phyloP scores from a whole-genome alignment of 2,797 vertebrate species.

The Yasuhikotakia modesta region DNA sequence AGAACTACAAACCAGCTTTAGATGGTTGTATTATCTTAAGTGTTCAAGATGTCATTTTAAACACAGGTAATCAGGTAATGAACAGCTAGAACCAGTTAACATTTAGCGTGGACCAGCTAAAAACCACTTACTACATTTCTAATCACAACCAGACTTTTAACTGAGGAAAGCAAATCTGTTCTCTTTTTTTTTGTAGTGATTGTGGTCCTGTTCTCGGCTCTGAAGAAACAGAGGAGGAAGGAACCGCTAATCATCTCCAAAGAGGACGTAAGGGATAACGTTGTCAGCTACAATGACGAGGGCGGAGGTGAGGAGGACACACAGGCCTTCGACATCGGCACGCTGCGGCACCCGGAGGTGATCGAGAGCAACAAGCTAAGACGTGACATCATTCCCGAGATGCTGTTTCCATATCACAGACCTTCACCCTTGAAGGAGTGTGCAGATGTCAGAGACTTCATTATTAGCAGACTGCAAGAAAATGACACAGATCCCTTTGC shows the following conservation, averaged over 20 bases:
- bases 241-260: slow-evolving; percentile 87
- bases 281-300: slow-evolving; percentile 88
- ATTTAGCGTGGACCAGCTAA: background rate
- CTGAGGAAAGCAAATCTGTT: background rate
- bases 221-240: slow-evolving; percentile 84
- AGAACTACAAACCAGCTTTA: background rate
- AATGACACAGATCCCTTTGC: slow-evolving; percentile 82
- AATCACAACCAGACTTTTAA: background rate
- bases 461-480: slow-evolving; percentile 82
- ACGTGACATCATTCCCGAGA: slow-evolving; percentile 83
- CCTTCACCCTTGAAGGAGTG: slow-evolving; percentile 80
- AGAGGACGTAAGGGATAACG: slow-evolving; percentile 88
- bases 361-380: slow-evolving; percentile 81
- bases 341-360: slow-evolving; percentile 81
- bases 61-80: too few relatives aligned
- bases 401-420: slow-evolving; percentile 78
- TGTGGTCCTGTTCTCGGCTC: slow-evolving; percentile 84
- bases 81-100: too few relatives aligned
- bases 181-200: slow-evolving; percentile 54
- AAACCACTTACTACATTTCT: background rate
- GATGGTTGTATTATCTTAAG: too few relatives aligned
- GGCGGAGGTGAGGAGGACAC: slow-evolving; percentile 88
- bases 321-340: slow-evolving; percentile 87
- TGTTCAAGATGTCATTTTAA: too few relatives aligned
- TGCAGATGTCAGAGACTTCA: slow-evolving; percentile 85